Evolutionary conservation across 2,797 vertebrate genomes (phyloP).

Genomic region (Bradypodion pumilum): DNA sequence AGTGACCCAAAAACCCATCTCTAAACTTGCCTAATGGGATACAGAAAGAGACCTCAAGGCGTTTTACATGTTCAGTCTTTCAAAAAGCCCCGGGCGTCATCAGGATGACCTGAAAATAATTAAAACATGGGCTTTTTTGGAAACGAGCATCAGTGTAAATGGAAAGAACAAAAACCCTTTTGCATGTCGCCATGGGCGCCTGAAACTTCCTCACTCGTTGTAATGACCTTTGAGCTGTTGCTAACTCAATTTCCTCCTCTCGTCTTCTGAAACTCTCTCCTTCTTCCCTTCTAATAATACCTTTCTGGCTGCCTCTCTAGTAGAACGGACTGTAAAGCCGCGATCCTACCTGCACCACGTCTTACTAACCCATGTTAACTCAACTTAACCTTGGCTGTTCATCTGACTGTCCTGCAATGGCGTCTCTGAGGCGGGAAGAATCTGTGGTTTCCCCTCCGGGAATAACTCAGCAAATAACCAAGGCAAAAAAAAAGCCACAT

Average conservation of each 20-base stretch:
- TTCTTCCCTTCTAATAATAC: conserved; percentile 74
- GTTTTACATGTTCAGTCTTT: conserved; percentile 16
- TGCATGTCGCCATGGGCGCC: conserved; percentile 53
- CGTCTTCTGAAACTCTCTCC: conserved; percentile 70
- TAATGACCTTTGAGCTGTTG: conserved; percentile 49
- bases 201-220: conserved; percentile 61
- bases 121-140: conserved; percentile 49
- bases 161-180: conserved; percentile 51
- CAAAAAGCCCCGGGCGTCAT: conserved; percentile 32
- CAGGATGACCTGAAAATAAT: conserved; percentile 55
- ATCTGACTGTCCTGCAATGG: conserved; percentile 71
- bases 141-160: conserved; percentile 54
- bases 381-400: conserved; percentile 75
- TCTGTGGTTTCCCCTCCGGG: conserved; percentile 61
- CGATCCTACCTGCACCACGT: conserved; percentile 63
- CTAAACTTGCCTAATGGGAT: conserved; percentile 56
- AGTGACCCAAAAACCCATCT: conserved; percentile 41
- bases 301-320: conserved; percentile 77
- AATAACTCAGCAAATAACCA: conserved; percentile 73
- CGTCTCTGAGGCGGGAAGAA: conserved; percentile 72
- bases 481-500: conserved; percentile 80
- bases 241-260: conserved; percentile 43
- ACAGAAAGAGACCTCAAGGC: conserved; percentile 41
- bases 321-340: conserved; percentile 76
- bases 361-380: conserved; percentile 83